Evolutionary conservation across 1,140 invertebrate genomes (phyloP), one percentile per base, ranked within the genome.

Genomic region (Tyrophagus putrescentiae): DNA sequence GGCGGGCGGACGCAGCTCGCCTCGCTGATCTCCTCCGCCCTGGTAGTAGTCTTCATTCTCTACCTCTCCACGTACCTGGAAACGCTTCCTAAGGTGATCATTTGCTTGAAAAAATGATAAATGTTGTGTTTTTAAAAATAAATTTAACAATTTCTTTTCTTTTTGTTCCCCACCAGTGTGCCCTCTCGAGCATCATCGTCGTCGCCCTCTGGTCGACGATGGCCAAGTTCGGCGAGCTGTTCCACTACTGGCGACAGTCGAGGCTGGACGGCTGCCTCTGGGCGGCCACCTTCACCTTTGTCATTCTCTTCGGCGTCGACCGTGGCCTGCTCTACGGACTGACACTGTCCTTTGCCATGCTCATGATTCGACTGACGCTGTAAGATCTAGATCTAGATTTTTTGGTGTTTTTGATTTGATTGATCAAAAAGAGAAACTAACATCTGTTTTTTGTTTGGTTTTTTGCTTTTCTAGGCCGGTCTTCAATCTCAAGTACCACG

Each of bases 231-330:
- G 65, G 66, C 57, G 72, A 76, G 57, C 64, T 76, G 6, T 67
- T 65, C 11, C 60, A 67, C 54, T 64, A 73, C 6, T 76, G 68
- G 67, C 68, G 63, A 45, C 64, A 73, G 11, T 76, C 74, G 5
- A 69, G 67, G 66, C 68, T 70, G 57, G 75, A 76, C 64, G 66
- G 83, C 16, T 70, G 82, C 18, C 53, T 27, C 32, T 79, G 78
- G 77, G 48, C 77, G n/a, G 70, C 78, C n/a, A 72, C 76, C n/a
- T 79, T 75, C 61, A 23, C 72, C 18, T 68, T 73, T 25, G 76
- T 75, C 1, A 68, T 77, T 9, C 62, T 78, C 13, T 65, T 77
- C 29, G 77, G 78, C 68, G 76, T 79, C n/a, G 75, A 74, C 36
- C 67, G 72, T 44, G 78, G 78, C 4, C 70, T 79, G 39, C 62